Evolutionary conservation across 2,797 vertebrate species (phyloP).

Genomic region (Eulemur mongoz): DNA sequence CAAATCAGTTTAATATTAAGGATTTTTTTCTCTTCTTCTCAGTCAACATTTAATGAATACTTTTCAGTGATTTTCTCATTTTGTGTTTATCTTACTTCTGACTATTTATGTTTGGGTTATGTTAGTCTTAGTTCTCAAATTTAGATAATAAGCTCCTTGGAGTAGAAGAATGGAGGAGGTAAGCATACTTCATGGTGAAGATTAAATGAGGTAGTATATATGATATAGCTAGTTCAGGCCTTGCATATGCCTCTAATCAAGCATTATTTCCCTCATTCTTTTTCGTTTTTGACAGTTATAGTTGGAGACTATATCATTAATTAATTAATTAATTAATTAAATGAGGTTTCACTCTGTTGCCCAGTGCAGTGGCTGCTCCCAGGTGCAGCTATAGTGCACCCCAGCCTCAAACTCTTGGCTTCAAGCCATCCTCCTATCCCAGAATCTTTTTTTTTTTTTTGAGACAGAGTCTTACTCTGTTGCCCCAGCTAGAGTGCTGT

Average conservation of each 20-base stretch:
- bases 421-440: no score
- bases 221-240: not conserved
- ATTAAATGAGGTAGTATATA: not conserved
- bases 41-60: not conserved
- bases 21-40: not conserved
- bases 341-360: no score
- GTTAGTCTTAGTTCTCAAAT: not conserved
- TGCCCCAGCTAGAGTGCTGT: no score
- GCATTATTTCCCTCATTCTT: not conserved
- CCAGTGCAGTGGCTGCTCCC: no score
- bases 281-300: not conserved
- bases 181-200: not conserved
- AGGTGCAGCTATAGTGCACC: no score
- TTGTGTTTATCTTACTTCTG: not conserved
- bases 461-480: no score
- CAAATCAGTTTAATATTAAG: not conserved
- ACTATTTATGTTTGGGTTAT: not conserved
- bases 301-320: not conserved
- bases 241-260: not conserved
- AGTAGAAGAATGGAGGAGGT: not conserved
- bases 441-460: no score
- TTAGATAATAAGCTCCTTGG: not conserved
- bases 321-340: no score
- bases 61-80: slow-evolving; percentile 27
- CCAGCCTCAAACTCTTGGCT: no score